Evolutionary conservation across 1,140 invertebrate genomes (phyloP).

Genomic region (Drosophila kohkoa): DNA sequence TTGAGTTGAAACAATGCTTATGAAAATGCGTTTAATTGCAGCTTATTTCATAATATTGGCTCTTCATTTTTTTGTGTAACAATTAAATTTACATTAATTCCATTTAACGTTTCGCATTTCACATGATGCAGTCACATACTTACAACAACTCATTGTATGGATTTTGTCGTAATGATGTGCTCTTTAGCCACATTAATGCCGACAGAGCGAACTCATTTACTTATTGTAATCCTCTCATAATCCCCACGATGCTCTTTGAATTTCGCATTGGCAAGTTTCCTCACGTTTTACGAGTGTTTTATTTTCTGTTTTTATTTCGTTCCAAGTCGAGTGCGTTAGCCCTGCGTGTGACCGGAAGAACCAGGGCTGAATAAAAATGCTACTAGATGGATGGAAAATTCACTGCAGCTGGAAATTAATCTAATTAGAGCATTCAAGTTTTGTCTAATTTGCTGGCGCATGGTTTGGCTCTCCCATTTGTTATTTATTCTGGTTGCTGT

Average conservation of each 20-base stretch:
- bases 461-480: constrained; percentile 23
- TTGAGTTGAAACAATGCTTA: not conserved
- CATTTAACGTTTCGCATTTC: constrained; percentile 40
- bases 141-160: constrained; percentile 35
- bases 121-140: constrained; percentile 13
- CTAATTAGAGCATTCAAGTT: constrained; percentile 76
- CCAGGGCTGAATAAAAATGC: not conserved
- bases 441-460: constrained; percentile 66
- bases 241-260: constrained; percentile 42
- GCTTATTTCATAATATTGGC: not conserved
- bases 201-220: constrained; percentile 34
- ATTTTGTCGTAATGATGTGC: constrained; percentile 52
- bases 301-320: constrained; percentile 3
- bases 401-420: constrained; percentile 37
- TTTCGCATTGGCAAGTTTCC: constrained; percentile 52
- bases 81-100: constrained; percentile 50
- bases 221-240: constrained; percentile 71
- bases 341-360: not conserved
- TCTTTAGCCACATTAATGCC: constrained; percentile 47
- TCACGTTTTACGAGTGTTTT: constrained; percentile 56
- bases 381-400: constrained; percentile 10
- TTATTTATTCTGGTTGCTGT: constrained; percentile 25
- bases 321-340: constrained; percentile 15
- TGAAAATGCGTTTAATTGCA: constrained; percentile 7
- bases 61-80: not conserved